Conservation (phyloP, 1,140 invertebrate species). For the Cherax quadricarinatus region DNA sequence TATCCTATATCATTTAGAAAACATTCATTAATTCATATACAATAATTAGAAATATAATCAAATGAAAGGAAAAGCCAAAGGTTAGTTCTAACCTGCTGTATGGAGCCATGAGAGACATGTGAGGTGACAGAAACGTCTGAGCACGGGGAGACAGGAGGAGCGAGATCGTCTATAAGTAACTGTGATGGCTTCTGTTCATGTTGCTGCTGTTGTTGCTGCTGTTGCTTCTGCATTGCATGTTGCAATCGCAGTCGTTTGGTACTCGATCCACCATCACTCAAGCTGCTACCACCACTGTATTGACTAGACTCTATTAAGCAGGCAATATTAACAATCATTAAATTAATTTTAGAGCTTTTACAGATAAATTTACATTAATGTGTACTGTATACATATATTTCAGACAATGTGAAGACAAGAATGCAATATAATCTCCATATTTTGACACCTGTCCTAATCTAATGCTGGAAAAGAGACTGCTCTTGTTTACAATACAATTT, state of each 20-base stretch:
- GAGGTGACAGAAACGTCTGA: constrained; percentile 49
- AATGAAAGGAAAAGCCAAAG: neutral
- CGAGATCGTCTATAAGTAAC: constrained; percentile 34
- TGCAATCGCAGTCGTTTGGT: constrained; percentile 48
- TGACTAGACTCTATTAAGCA: constrained; percentile 53
- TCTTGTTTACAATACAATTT: no score
- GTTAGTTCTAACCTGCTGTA: constrained; percentile 44
- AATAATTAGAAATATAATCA: no score
- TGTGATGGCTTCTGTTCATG: constrained; percentile 40
- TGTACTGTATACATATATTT: no score
- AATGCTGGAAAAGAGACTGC: no score
- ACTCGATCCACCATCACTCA: constrained; percentile 44
- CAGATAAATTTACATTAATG: no score
- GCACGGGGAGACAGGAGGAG: constrained; percentile 52
- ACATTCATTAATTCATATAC: no score
- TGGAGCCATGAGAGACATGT: constrained; percentile 41
- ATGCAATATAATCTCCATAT: no score
- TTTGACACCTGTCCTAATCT: no score
- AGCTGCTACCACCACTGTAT: constrained; percentile 29
- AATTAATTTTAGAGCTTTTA: no score
- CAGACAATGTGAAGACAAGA: no score
- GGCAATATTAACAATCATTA: neutral
- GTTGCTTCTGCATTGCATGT: constrained; percentile 1
- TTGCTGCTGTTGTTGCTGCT: constrained; percentile 52
- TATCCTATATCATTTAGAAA: no score